A percentile compares a stretch with the other conserved stretches of the same genome.
These are phyloP conservation scores for Lordiphosa stackelbergi DNA, from an alignment of 1,140 invertebrate genomes.

Conservation along the genomic window DNA sequence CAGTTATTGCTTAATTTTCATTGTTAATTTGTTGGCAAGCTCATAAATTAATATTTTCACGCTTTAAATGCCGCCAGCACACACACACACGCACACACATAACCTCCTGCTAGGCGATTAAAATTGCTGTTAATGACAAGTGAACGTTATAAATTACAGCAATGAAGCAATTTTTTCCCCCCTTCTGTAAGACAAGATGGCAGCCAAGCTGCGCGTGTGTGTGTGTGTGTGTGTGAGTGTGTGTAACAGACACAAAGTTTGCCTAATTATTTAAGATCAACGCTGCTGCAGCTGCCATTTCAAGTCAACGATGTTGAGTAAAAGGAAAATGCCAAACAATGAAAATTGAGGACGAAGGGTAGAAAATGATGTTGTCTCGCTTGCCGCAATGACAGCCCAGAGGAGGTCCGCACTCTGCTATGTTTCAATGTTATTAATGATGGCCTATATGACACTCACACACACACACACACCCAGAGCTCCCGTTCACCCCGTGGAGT, in stretches of 20 bases:
- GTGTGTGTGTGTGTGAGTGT: constrained; percentile 34
- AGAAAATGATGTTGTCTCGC: constrained; percentile 63
- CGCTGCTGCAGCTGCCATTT: constrained; percentile 39
- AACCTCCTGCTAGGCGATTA: constrained; percentile 54
- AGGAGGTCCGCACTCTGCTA: constrained; percentile 18
- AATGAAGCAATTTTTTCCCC: constrained; percentile 64
- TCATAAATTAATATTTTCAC: constrained; percentile 73
- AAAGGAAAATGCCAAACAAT: constrained; percentile 49
- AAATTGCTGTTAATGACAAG: constrained; percentile 74
- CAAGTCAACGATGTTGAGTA: constrained; percentile 41
- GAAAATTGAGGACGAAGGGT: constrained; percentile 51
- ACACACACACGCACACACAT: constrained; percentile 15
- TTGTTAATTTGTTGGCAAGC: constrained; percentile 50
- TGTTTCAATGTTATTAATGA: constrained; percentile 68
- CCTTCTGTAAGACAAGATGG: constrained; percentile 2
- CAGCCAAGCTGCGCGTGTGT: constrained; percentile 3
- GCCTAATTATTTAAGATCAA: constrained; percentile 73
- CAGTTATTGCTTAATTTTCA: constrained; percentile 49
- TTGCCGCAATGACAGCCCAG: constrained; percentile 2
- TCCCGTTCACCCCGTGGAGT: constrained; percentile 4
- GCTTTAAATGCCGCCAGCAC: constrained; percentile 60
- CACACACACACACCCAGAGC: constrained; percentile 5
- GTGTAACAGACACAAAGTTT: constrained; percentile 58
- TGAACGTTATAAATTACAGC: constrained; percentile 74
- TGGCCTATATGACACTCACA: constrained; percentile 55